Evolutionary conservation across 2,797 vertebrate species (phyloP), one percentile per base, ranked within the genome.

Genomic region (Parauchenoglanis punctatus): DNA sequence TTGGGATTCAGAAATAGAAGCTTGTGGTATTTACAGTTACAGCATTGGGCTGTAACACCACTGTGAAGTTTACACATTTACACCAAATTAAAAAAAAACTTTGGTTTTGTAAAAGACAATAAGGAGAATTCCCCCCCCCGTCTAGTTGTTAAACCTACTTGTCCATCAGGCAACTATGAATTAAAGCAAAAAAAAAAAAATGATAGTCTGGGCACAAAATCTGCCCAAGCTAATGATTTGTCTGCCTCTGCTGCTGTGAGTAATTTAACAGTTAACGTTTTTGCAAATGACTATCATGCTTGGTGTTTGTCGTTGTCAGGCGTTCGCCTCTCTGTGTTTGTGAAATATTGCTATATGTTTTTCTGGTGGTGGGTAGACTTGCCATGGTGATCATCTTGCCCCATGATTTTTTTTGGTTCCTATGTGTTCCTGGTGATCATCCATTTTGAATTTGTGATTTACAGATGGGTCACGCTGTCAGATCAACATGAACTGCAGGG

Each of bases 401-500:
- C 0, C n/a, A 67, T 31, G 61, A n/a, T 67, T 15, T 4, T 46
- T 5, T 73, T 12, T 5, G 20, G 70, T 25, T 49, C 44, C 5
- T 49, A 2, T 15, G 46, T 76, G 12, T 52, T 52, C 13, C 46
- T 76, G 25, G 11, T 31, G 49, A 56, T 49, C 44, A 3, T 76
- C 25, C 2, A 17, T 54, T 54, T 13, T n/a, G 10, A 46, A 25
- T 17, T 18, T 78, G 28, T 78, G 28, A 78, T 58, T 31, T 56
- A 77, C 46, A 10, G 31, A 58, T 8, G 8, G 0, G 0, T 78
- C 76, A 35, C 8, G 8, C 76, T 54, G n/a, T 56, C 75, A 5
- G 17, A 58, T 25, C 17, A 91, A 91, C 89, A 20, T 44, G 56
- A 68, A 87, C 40, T 40, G 40, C 40, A 40, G 40, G 40, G 44